Evolutionary conservation across 1,140 invertebrate genomes (phyloP), one percentile per base, ranked within the genome.

Genomic region (Drosophila chauvacae): DNA sequence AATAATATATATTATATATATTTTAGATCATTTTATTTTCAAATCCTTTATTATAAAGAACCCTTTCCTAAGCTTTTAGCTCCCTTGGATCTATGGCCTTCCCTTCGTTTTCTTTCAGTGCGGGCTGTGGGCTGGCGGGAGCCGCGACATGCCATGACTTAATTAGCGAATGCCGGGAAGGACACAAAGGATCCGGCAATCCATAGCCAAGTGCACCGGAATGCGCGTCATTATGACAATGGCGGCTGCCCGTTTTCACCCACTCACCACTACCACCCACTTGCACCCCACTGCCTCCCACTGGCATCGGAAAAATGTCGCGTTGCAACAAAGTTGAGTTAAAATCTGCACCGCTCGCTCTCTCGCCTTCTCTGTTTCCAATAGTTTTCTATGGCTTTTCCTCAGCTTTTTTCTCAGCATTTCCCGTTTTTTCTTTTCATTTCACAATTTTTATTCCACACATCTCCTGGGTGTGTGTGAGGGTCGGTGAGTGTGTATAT

Each of bases 141-240:
- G 35, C 11, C 18, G 51, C 20, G 47, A 26, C 44, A 42, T 61
- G 20, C 51, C 64, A 79, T 71, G 80, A 84, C 81, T 83, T 83
- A 83, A 84, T 83, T 83, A 83, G 81, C 61, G 48, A 75, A 61
- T 79, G 65, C 71, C 50, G 50, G 59, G 58, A 35, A 30, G 51
- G 64, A 47, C 58, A 37, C 63, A 71, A 73, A 59, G 74, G 42
- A 74, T 76, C 47, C 66, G 60, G 57, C 71, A 83, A 84, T 84
- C 81, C 82, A 84, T 70, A 78, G 78, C 47, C 57, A 60, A 83
- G 81, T 83, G 81, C 72, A 73, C 81, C 55, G 81, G 81, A 84
- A 77, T 85, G 81, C 65, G 77, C 81, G 63, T 79, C 79, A 87
- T 86, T 87, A 87, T 86, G 83, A 86, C 83, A 86, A 86, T 79